phyloP scores from a whole-genome alignment of 2,888 invertebrate genomes.

The Eupithecia pulchellata region DNA sequence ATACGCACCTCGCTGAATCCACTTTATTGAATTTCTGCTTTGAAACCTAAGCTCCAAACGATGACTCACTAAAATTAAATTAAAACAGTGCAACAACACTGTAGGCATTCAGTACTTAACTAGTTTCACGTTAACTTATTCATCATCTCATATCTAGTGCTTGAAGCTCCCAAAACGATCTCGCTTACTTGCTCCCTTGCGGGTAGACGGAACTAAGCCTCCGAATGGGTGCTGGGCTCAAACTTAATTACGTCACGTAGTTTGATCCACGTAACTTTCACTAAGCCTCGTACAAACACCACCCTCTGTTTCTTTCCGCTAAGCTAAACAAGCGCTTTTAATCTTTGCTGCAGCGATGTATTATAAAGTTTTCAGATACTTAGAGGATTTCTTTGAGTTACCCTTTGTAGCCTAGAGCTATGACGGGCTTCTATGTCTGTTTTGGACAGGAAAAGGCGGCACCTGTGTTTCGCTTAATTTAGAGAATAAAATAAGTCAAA shows the following conservation, averaged over 20 bases:
- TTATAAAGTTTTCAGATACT: constrained; percentile 31
- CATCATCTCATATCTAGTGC: constrained; percentile 5
- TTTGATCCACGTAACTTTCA: constrained; percentile 64
- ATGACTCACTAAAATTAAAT: not conserved
- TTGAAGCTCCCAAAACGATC: constrained; percentile 30
- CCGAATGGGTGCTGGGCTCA: constrained; percentile 52
- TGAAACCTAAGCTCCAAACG: not conserved
- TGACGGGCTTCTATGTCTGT: constrained; percentile 1
- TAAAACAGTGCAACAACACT: not conserved
- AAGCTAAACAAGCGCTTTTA: constrained; percentile 46
- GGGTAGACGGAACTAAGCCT: constrained; percentile 47
- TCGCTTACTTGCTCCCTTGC: constrained; percentile 34
- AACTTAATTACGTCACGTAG: constrained; percentile 67
- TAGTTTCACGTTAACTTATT: not conserved
- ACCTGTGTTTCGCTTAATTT: not conserved
- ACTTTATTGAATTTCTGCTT: not conserved
- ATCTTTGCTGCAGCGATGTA: constrained; percentile 39
- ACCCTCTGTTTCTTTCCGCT: constrained; percentile 46
- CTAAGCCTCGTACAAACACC: constrained; percentile 60
- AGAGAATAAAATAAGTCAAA: not conserved
- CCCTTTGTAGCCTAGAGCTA: constrained; percentile 12
- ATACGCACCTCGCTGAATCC: too few relatives aligned
- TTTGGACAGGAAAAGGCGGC: not conserved
- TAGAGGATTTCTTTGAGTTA: constrained; percentile 29
- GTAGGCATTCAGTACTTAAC: not conserved